These are phyloP conservation scores for Periophthalmus modestus DNA, from an alignment of 2,113 vertebrate species.

Conservation along the genomic window DNA sequence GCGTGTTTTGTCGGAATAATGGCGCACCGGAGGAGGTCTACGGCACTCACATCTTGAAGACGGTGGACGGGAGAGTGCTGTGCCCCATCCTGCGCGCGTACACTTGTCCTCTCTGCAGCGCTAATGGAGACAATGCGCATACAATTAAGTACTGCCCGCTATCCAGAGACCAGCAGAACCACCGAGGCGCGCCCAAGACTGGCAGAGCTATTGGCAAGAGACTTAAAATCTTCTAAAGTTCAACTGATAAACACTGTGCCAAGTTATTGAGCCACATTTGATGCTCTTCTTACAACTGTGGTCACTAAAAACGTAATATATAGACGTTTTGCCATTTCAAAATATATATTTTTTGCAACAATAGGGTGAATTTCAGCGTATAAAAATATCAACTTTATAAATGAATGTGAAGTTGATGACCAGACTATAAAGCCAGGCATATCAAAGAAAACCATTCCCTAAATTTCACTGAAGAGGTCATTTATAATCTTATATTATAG, in stretches of 20 bases:
- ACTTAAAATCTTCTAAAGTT: conserved; percentile 74
- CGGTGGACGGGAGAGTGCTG: conserved; percentile 79
- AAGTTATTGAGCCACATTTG: conserved; percentile 34
- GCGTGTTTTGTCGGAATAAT: conserved; percentile 85
- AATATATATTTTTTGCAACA: conserved; percentile 4
- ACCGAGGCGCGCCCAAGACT: conserved; percentile 68
- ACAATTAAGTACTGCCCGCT: conserved; percentile 86
- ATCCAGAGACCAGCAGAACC: conserved; percentile 75
- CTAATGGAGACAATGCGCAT: conserved; percentile 83
- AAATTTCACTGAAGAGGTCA: neutral
- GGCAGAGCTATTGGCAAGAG: conserved; percentile 70
- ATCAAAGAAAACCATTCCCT: neutral
- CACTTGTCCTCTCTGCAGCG: conserved; percentile 83
- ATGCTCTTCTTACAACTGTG: conserved; percentile 26
- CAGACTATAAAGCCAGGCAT: neutral
- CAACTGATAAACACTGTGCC: conserved; percentile 43
- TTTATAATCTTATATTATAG: neutral
- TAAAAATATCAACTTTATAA: neutral
- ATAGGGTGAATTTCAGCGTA: neutral
- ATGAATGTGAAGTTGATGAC: neutral
- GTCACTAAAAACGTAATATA: neutral
- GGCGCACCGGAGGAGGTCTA: conserved; percentile 82
- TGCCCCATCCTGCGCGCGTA: conserved; percentile 83
- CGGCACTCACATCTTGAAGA: conserved; percentile 82
- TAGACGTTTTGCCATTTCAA: neutral